These are phyloP conservation scores for Paramuricea clavata DNA, from an alignment of 92 coral and sea anemone species.

Conservation along the genomic window DNA sequence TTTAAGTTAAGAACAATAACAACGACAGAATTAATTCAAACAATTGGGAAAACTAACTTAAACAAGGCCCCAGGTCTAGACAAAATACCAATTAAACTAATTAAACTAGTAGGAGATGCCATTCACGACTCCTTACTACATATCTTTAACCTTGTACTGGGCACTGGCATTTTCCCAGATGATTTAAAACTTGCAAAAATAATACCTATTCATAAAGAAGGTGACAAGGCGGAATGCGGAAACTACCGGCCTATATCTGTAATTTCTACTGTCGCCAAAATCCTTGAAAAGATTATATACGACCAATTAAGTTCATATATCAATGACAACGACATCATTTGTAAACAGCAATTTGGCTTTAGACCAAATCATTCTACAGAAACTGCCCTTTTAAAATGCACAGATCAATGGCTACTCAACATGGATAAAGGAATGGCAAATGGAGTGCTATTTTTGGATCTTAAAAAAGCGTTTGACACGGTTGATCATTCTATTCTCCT, in stretches of 20 bases:
- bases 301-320: background rate
- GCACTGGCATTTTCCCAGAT: background rate
- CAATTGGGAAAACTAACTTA: background rate
- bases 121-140: background rate
- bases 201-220: too few relatives aligned
- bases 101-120: background rate
- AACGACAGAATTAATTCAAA: background rate
- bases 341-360: background rate
- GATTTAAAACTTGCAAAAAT: background rate
- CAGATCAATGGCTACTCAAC: background rate
- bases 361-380: background rate
- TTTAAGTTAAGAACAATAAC: background rate
- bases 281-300: background rate
- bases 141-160: background rate
- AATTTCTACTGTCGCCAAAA: background rate
- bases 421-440: background rate
- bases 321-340: background rate
- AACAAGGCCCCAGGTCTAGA: background rate
- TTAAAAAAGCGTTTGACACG: too few relatives aligned
- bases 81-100: background rate
- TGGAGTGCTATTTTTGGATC: too few relatives aligned
- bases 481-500: too few relatives aligned
- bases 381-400: background rate
- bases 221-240: too few relatives aligned
- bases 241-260: background rate